Evolutionary conservation across 2,888 invertebrate species (phyloP).

Genomic region (Imbricaverruca yamaguchii): DNA sequence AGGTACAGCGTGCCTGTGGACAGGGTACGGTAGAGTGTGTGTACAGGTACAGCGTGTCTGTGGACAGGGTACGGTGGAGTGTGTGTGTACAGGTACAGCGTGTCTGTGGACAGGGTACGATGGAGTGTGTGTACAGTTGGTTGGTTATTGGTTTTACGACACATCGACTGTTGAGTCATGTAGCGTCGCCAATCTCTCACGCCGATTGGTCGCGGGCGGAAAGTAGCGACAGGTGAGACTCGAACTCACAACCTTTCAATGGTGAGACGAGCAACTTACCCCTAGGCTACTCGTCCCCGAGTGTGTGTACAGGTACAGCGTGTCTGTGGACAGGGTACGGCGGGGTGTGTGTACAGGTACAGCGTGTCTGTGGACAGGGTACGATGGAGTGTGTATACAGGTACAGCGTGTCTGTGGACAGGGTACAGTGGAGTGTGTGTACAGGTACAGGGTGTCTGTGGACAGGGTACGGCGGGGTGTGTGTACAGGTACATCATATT

Average conservation of each 20-base stretch:
- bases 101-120: conserved; percentile 30
- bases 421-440: too few species aligned
- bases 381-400: too few species aligned
- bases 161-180: too few species aligned
- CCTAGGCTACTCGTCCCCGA: too few species aligned
- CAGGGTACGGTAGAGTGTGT: too few species aligned
- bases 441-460: conserved; percentile 32
- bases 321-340: conserved; percentile 26
- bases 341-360: conserved; percentile 28
- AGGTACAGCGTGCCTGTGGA: conserved; percentile 31
- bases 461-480: not conserved
- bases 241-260: too few species aligned
- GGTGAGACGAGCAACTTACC: too few species aligned
- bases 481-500: too few species aligned
- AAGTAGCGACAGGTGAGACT: too few species aligned
- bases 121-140: conserved; percentile 32
- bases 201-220: too few species aligned
- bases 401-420: conserved; percentile 31
- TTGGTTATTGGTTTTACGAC: too few species aligned
- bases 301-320: conserved; percentile 31
- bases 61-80: conserved; percentile 29
- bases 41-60: conserved; percentile 25
- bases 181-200: too few species aligned
- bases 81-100: conserved; percentile 31
- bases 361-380: conserved; percentile 28